Base-by-base conservation (phyloP, 1,140 invertebrate genomes). In the Eufriesea mexicana region DNA sequence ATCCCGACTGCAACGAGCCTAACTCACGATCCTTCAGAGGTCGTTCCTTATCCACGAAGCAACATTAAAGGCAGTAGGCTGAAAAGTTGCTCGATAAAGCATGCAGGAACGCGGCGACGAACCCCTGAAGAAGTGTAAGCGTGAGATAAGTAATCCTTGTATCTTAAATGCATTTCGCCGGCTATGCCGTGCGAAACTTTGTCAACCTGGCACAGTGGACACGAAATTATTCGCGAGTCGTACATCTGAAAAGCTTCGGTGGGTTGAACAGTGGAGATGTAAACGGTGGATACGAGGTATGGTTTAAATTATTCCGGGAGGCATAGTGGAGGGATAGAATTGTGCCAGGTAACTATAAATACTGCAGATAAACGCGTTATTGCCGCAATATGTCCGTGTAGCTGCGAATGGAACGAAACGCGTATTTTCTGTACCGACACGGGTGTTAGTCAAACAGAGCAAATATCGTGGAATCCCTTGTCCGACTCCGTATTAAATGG, bases 91-190 rank as follows among this genome's bases (percentile, higher is more conserved):
- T 72, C 66, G 84, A 83, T 85, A 78, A 74, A 73, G 47, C n/a
- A 62, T 51, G 71, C 35, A 42, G 79, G 55, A 74, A 83, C 68
- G 55, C 35, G 76, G 57, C 28, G 77, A 80, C 57, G 47, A 61
- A 74, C 70, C 73, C 67, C 74, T 49, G 79, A 73, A 75, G 84
- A 89, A 86, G 82, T 85, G 82, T 83, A 51, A 67, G 35, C 77
- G 45, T 42, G 75, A 72, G 84, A 89, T 89, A 89, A 89, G 79
- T 84, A 89, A 87, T 84, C 81, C 77, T 47, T 18, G 71, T 75
- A 66, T 72, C 72, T 81, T 81, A 74, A 81, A 81, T 51, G 61
- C 55, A 42, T 42, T 51, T 42, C 61, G 28, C 35, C 18, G 6
- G 45, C 49, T 72, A 57, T 35, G 51, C n/a, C 12, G n/a, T 9